A percentile compares a stretch with the other conserved stretches of the same genome.
Evolutionary conservation across 2,113 vertebrate genomes (phyloP).

Genomic region (Dasyurus viverrinus): DNA sequence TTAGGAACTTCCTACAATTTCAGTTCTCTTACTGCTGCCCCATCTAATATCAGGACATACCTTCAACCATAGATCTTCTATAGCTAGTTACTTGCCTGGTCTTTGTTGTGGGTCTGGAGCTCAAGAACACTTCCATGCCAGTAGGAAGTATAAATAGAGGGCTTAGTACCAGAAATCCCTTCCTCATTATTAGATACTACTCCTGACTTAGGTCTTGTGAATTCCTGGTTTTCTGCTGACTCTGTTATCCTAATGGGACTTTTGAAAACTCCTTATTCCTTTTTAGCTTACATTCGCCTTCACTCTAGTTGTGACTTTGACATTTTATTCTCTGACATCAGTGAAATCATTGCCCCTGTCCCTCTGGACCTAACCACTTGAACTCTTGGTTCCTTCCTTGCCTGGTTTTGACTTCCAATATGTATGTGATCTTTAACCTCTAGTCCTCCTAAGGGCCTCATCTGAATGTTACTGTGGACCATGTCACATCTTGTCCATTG

Average conservation of each 20-base stretch:
- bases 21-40: background rate
- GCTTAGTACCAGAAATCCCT: background rate
- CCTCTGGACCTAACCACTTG: background rate
- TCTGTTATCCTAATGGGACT: background rate
- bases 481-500: background rate
- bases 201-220: background rate
- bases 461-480: background rate
- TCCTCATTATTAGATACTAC: background rate
- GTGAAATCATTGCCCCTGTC: background rate
- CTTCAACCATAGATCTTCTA: background rate
- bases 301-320: background rate
- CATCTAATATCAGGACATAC: background rate
- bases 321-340: background rate
- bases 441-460: background rate
- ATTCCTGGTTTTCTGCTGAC: background rate
- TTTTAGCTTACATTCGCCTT: background rate
- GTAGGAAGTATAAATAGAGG: background rate
- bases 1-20: background rate
- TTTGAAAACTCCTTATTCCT: background rate
- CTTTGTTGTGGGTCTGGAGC: background rate
- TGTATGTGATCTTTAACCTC: background rate
- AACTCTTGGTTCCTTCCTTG: slow-evolving; percentile 29
- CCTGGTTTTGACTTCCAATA: background rate
- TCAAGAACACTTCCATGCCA: background rate
- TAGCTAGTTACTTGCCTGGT: background rate